Evolutionary conservation across 2,113 vertebrate genomes (phyloP).

Genomic region (Gadus macrocephalus): DNA sequence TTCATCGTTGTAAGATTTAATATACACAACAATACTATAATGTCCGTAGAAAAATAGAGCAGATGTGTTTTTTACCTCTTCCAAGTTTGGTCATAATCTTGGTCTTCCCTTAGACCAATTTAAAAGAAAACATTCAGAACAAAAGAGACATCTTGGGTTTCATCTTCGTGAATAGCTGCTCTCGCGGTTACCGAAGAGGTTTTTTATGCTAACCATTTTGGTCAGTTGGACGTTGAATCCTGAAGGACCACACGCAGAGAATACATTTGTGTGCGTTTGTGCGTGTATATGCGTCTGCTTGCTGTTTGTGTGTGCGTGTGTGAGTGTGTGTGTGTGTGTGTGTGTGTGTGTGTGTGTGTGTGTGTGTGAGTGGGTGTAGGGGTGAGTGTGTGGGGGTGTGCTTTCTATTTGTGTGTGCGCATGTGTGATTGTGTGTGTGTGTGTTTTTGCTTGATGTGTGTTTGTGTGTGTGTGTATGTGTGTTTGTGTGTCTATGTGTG

Average conservation of each 20-base stretch:
- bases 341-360: slow-evolving; percentile 25
- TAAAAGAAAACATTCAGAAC: slow-evolving; percentile 1
- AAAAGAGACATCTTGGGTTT: slow-evolving; percentile 31
- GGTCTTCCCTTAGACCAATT: too few species aligned
- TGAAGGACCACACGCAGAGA: slow-evolving; percentile 54
- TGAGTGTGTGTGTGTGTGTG: slow-evolving; percentile 1
- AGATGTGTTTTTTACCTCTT: too few species aligned
- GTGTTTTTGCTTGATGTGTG: slow-evolving; percentile 1
- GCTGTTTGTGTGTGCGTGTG: background rate
- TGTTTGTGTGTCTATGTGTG: slow-evolving; percentile 29
- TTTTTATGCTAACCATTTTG: slow-evolving; percentile 38
- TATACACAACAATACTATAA: too few species aligned
- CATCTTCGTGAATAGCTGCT: slow-evolving; percentile 18
- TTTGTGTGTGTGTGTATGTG: slow-evolving; percentile 31
- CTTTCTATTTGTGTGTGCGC: slow-evolving; percentile 8
- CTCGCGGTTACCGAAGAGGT: slow-evolving; percentile 31
- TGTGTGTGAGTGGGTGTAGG: slow-evolving; percentile 25
- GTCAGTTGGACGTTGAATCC: slow-evolving; percentile 26
- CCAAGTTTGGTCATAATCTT: too few species aligned
- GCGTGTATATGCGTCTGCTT: background rate
- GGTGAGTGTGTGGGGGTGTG: background rate
- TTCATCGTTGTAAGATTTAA: too few species aligned
- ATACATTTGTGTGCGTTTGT: slow-evolving; percentile 37
- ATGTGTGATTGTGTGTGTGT: background rate
- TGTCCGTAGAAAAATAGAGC: too few species aligned